Base-by-base conservation (phyloP, 2,113 vertebrate genomes). In the Ameiurus melas region DNA sequence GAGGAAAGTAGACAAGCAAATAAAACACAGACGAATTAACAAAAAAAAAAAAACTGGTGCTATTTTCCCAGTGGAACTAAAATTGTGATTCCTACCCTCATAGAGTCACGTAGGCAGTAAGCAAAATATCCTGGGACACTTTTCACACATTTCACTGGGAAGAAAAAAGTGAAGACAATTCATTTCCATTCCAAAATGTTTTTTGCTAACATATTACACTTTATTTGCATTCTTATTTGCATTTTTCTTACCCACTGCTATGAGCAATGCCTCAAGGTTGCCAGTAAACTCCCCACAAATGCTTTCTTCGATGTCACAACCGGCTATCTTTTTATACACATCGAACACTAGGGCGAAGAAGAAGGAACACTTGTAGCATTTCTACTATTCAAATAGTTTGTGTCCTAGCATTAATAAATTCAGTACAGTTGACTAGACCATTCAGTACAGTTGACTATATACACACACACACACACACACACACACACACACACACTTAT, bases 251-350 rank as follows among this genome's bases (percentile, higher is more conserved):
- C 98, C 97, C 53, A 98, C 93, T 85, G 98, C 98, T 30, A 99
- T 91, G n/a, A 99, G 95, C 8, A 98, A 91, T 57, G 95, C 95
- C 93, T 98, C 97, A 92, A 99, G 83, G 85, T 97, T 96, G 7
- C 98, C 98, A 0, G 96, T 97, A 47, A 97, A 99, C 94, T 99
- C 98, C 1, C 96, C 95, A 92, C 96, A 93, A 89, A 99, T 94
- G 89, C 97, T 98, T 90, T 98, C 97, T 91, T 99, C 98, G 13
- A 99, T 96, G 55, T 99, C 97, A 89, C 94, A 96, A 89, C 97
- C 97, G 0, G 96, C 96, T 85, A 98, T 91, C 22, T 97, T 97
- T 96, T 97, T 98, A 92, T 99, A 99, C 62, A 95, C 97, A 53
- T 96, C 96, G 91, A 99, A 99, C 89, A 99, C 98, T 99, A 90